These are phyloP conservation scores for Polyodon spathula DNA, from an alignment of 2,113 vertebrate genomes.

Conservation along the genomic window DNA sequence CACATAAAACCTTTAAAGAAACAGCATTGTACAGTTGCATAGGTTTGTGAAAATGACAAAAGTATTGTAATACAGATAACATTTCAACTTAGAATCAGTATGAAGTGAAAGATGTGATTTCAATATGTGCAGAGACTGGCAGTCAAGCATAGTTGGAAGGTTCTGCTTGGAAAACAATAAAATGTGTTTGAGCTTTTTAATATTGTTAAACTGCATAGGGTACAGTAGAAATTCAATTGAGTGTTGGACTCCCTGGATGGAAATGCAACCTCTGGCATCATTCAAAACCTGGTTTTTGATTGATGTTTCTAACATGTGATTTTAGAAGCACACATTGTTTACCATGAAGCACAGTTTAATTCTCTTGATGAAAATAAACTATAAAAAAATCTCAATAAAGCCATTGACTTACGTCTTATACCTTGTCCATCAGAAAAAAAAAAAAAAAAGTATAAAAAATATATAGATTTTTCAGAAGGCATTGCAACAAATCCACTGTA, in stretches of 20 bases:
- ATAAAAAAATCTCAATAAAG: background rate
- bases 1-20: too few relatives aligned
- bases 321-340: background rate
- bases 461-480: too few relatives aligned
- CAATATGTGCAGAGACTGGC: background rate
- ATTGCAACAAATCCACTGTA: too few relatives aligned
- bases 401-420: too few relatives aligned
- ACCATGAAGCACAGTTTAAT: background rate
- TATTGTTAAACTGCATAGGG: background rate
- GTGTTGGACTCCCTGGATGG: background rate
- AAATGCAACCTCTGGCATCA: background rate
- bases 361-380: too few relatives aligned
- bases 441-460: too few relatives aligned
- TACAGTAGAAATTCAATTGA: conserved; percentile 5
- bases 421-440: too few relatives aligned
- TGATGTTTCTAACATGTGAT: background rate
- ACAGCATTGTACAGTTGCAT: too few relatives aligned
- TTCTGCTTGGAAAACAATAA: background rate
- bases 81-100: background rate
- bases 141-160: background rate
- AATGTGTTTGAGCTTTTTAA: background rate
- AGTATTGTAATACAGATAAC: background rate
- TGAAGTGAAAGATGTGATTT: background rate
- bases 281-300: background rate
- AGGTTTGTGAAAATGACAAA: too few relatives aligned